Conservation (phyloP, 2,888 invertebrate genomes). For the Drosophila pseudotalamancana region DNA sequence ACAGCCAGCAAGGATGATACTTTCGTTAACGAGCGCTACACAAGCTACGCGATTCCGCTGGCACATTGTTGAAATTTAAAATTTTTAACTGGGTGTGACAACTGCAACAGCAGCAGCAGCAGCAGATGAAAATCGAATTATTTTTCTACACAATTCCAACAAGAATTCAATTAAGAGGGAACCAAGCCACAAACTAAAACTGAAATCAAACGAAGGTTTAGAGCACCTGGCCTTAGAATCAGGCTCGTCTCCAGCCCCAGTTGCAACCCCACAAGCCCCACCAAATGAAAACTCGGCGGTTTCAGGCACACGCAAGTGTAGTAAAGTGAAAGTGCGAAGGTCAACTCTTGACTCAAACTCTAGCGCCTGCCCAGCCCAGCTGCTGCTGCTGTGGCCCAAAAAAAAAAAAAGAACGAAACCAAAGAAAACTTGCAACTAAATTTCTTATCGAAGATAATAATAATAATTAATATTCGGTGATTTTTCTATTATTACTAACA, state of each 20-base stretch:
- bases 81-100: constrained; percentile 78
- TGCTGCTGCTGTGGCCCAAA: constrained; percentile 30
- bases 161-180: background rate
- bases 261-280: constrained; percentile 27
- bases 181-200: constrained; percentile 21
- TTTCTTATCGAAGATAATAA: constrained; percentile 20
- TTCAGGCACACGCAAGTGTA: constrained; percentile 72
- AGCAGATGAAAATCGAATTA: constrained; percentile 3
- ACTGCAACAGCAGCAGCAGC: constrained; percentile 33
- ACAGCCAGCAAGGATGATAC: constrained; percentile 70
- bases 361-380: constrained; percentile 66
- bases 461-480: constrained; percentile 27
- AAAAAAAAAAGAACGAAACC: constrained; percentile 6
- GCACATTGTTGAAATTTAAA: constrained; percentile 71
- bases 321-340: constrained; percentile 79
- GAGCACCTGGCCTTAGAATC: constrained; percentile 39
- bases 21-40: constrained; percentile 64
- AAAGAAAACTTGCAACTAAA: constrained; percentile 13
- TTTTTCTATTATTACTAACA: constrained; percentile 9
- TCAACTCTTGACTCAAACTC: constrained; percentile 67
- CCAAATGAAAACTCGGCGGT: constrained; percentile 75
- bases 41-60: constrained; percentile 62
- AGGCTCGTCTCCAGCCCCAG: constrained; percentile 18
- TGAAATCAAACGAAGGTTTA: constrained; percentile 34
- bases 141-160: background rate